phyloP scores from a whole-genome alignment of 2,113 vertebrate species.

The Ariopsis seemanni region DNA sequence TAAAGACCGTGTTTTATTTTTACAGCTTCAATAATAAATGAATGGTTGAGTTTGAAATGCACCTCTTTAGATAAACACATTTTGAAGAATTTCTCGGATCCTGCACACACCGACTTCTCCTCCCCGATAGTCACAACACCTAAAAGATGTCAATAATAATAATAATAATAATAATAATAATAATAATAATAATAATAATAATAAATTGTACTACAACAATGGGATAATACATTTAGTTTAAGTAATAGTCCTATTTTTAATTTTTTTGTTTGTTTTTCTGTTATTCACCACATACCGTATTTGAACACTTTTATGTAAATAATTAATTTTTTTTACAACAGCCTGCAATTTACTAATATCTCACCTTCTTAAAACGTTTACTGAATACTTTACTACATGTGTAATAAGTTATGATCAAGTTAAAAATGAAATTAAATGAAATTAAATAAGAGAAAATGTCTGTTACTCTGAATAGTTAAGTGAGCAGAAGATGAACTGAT shows the following conservation, averaged over 20 bases:
- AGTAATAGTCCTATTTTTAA: background rate
- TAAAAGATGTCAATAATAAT: conserved; percentile 58
- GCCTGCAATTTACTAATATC: background rate
- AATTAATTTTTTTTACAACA: background rate
- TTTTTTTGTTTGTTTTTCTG: background rate
- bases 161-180: conserved; percentile 7
- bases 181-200: conserved; percentile 9
- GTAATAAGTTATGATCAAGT: background rate
- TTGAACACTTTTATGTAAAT: background rate
- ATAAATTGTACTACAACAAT: background rate
- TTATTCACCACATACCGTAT: background rate
- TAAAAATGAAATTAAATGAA: background rate
- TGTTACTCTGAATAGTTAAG: no score
- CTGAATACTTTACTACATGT: background rate
- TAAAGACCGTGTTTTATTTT: background rate
- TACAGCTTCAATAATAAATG: background rate
- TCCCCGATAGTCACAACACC: conserved; percentile 91
- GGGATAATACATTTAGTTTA: background rate
- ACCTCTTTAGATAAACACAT: conserved; percentile 98
- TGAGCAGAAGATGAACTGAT: no score
- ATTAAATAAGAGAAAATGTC: background rate
- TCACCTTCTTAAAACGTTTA: background rate
- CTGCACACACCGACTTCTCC: conserved; percentile 87
- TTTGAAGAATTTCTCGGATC: conserved; percentile 89
- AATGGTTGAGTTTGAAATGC: conserved; percentile 38